Evolutionary conservation across 2,113 vertebrate species (phyloP).

Genomic region (Propithecus coquereli): DNA sequence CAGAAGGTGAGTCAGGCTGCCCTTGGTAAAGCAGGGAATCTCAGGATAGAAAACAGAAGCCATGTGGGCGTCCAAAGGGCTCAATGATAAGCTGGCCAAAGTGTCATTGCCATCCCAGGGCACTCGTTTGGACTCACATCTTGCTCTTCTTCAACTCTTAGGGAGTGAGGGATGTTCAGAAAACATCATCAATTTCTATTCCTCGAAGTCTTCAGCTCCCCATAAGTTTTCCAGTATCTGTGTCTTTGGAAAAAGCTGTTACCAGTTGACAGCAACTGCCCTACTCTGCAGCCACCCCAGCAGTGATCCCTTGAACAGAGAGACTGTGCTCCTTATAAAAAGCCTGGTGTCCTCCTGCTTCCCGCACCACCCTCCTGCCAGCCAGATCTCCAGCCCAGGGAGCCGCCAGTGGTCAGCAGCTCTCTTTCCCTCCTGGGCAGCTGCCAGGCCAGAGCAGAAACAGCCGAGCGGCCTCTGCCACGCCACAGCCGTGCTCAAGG

Average conservation of each 20-base stretch:
- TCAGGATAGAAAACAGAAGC: fast-evolving
- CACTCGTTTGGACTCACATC: neutral
- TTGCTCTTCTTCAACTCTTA: fast-evolving
- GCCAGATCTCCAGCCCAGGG: neutral
- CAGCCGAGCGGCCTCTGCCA: fast-evolving
- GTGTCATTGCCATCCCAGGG: neutral
- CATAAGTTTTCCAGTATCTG: fast-evolving
- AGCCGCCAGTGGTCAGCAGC: fast-evolving
- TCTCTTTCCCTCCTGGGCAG: neutral
- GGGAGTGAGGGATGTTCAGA: neutral
- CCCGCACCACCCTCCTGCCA: neutral
- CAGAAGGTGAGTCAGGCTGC: neutral
- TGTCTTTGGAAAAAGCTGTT: neutral
- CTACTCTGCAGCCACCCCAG: neutral
- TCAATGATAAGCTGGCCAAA: fast-evolving
- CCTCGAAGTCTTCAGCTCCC: neutral
- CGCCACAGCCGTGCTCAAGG: neutral
- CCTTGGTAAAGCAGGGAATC: no score
- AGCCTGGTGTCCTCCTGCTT: no score
- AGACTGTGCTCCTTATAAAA: neutral
- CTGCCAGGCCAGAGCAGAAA: neutral
- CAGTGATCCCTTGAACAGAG: no score
- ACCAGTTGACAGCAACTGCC: fast-evolving
- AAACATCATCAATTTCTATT: neutral
- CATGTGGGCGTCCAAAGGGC: fast-evolving